phyloP scores from a whole-genome alignment of 2,113 vertebrate species.

The Pachycephala philippinensis region DNA sequence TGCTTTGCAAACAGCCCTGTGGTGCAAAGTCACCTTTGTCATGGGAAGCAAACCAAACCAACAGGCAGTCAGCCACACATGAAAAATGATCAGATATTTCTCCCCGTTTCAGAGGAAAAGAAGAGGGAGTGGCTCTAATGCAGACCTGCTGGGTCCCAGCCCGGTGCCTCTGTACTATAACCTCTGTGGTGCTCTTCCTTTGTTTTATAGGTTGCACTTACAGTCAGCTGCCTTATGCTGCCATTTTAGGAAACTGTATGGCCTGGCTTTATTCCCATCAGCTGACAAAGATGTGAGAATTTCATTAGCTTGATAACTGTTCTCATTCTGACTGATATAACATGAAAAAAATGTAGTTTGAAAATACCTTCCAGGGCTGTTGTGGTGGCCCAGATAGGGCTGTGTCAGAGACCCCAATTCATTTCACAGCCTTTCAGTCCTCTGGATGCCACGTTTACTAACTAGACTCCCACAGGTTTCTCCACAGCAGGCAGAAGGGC shows the following conservation, averaged over 20 bases:
- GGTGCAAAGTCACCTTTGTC: not conserved
- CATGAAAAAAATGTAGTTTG: slow-evolving; percentile 13
- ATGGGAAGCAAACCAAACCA: not conserved
- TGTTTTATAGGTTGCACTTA: not conserved
- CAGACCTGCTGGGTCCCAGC: not conserved
- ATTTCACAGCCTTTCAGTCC: slow-evolving; percentile 11
- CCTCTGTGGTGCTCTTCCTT: not conserved
- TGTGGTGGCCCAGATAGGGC: slow-evolving; percentile 23
- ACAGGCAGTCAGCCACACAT: fast-evolving
- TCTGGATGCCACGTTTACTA: not conserved
- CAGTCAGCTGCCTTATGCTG: not conserved
- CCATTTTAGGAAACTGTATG: not conserved
- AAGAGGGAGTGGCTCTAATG: not conserved
- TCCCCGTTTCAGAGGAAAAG: not conserved
- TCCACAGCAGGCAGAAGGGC: not conserved
- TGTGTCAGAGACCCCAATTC: slow-evolving; percentile 45
- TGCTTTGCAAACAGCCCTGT: not conserved
- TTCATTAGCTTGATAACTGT: slow-evolving; percentile 1
- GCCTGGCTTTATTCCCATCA: not conserved
- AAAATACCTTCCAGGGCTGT: slow-evolving; percentile 49
- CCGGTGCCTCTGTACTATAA: not conserved
- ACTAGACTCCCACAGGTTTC: not conserved
- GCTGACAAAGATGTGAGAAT: slow-evolving; percentile 11
- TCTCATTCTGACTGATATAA: slow-evolving; percentile 6
- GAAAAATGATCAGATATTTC: not conserved